Evolutionary conservation across 2,888 invertebrate species (phyloP).

Genomic region (Lampropteryx suffumata): DNA sequence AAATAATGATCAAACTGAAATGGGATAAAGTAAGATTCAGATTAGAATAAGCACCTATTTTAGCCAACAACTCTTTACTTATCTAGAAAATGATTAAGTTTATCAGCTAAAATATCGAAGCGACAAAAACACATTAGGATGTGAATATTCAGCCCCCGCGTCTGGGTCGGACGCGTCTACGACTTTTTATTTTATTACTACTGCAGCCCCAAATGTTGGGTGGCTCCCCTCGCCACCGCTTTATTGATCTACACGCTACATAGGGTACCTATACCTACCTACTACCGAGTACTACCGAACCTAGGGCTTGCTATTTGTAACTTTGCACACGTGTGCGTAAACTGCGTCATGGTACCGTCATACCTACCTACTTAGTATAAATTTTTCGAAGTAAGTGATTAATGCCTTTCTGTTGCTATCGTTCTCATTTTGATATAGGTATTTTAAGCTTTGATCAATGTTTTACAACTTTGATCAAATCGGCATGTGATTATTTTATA

Average conservation of each 20-base stretch:
- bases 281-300: too few species aligned
- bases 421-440: too few species aligned
- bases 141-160: constrained; percentile 33
- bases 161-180: constrained; percentile 28
- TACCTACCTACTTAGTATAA: too few species aligned
- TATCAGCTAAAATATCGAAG: constrained; percentile 22
- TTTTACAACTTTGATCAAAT: too few species aligned
- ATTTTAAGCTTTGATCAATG: too few species aligned
- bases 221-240: constrained; percentile 49
- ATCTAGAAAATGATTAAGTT: constrained; percentile 5
- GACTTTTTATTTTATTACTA: constrained; percentile 41
- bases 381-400: too few species aligned
- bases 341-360: too few species aligned
- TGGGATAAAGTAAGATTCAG: not conserved
- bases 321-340: constrained; percentile 4
- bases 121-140: constrained; percentile 30
- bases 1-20: not conserved
- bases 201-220: constrained; percentile 42
- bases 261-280: constrained; percentile 53
- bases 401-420: too few species aligned
- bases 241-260: constrained; percentile 61
- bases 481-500: too few species aligned
- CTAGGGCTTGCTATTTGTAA: constrained; percentile 46
- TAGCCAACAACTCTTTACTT: too few species aligned
- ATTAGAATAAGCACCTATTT: too few species aligned